phyloP scores from a whole-genome alignment of 2,797 vertebrate genomes.

The Rhinatrema bivittatum region DNA sequence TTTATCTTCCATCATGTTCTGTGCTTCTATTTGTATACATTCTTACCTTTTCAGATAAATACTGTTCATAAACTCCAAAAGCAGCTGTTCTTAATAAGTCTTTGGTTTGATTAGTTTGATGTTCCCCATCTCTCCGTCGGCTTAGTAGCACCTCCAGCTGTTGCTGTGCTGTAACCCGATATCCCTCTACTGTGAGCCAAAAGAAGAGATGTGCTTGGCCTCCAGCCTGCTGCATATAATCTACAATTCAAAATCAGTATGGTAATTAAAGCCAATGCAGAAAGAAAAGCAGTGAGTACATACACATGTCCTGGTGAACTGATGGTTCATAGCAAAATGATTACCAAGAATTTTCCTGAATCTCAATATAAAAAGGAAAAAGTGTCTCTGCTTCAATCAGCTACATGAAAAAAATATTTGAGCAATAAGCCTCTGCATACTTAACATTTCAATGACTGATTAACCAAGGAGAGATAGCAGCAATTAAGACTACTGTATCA shows the following conservation, averaged over 20 bases:
- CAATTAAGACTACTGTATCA: too few species aligned
- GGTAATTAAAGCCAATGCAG: neutral
- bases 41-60: slow-evolving; percentile 92
- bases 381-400: too few species aligned
- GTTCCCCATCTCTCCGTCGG: slow-evolving; percentile 81
- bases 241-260: slow-evolving; percentile 41
- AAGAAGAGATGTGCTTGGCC: slow-evolving; percentile 97
- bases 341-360: slow-evolving; percentile 3
- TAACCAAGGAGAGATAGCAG: too few species aligned
- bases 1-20: too few species aligned
- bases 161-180: slow-evolving; percentile 94
- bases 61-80: slow-evolving; percentile 91
- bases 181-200: slow-evolving; percentile 98
- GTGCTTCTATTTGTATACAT: too few species aligned
- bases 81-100: slow-evolving; percentile 86
- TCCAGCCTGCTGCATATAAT: slow-evolving; percentile 96
- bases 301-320: too few species aligned
- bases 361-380: neutral
- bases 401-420: too few species aligned
- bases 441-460: too few species aligned
- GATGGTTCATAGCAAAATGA: neutral
- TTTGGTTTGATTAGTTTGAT: slow-evolving; percentile 86
- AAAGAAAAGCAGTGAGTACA: too few species aligned
- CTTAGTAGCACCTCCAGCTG: slow-evolving; percentile 85
- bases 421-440: too few species aligned